phyloP scores from a whole-genome alignment of 2,888 invertebrate genomes.

The Allygus modestus region DNA sequence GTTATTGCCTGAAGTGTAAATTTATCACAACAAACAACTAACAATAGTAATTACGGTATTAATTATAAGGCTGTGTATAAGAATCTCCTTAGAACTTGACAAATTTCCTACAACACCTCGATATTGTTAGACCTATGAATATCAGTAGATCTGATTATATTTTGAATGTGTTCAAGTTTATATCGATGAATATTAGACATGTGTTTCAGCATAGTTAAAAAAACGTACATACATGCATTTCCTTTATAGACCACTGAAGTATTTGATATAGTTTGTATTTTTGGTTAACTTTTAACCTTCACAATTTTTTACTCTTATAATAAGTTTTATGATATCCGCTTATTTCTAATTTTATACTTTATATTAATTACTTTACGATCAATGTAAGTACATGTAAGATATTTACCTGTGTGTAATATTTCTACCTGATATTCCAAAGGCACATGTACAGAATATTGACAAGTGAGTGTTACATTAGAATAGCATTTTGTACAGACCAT shows the following conservation, averaged over 20 bases:
- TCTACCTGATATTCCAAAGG: constrained; percentile 19
- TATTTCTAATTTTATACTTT: background rate
- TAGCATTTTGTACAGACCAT: constrained; percentile 32
- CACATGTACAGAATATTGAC: constrained; percentile 9
- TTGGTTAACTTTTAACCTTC: too few species aligned
- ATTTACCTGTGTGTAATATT: constrained; percentile 1
- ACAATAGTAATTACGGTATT: background rate
- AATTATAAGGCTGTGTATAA: background rate
- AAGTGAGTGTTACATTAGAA: background rate
- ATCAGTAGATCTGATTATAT: too few species aligned
- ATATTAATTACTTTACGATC: background rate
- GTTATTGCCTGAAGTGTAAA: background rate
- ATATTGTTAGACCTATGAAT: too few species aligned
- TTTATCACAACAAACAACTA: background rate
- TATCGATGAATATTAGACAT: too few species aligned
- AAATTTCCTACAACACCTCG: too few species aligned
- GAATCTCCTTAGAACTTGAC: background rate
- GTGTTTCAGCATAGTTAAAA: too few species aligned
- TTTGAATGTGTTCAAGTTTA: too few species aligned
- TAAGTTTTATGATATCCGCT: background rate
- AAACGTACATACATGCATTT: too few species aligned
- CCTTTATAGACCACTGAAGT: too few species aligned
- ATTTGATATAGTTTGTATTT: too few species aligned
- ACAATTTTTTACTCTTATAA: background rate
- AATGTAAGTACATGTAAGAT: constrained; percentile 13